These are phyloP conservation scores for Ceratina calcarata DNA, from an alignment of 1,140 invertebrate genomes.

Conservation along the genomic window DNA sequence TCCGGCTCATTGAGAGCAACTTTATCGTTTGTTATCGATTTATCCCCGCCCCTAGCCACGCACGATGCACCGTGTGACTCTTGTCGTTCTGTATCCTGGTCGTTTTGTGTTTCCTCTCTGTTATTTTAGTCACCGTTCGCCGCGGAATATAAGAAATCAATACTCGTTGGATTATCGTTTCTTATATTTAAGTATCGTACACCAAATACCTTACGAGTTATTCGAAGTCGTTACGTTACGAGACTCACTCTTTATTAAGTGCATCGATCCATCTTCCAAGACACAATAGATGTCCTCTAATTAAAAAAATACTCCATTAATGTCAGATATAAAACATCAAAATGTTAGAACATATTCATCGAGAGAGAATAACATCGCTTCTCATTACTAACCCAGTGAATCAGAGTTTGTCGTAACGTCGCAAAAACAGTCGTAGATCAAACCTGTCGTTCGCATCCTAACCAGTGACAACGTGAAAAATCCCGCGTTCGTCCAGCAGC, in stretches of 20 bases:
- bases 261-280: not conserved
- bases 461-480: not conserved
- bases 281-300: not conserved
- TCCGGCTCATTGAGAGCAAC: conserved; percentile 8
- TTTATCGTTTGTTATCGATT: conserved; percentile 31
- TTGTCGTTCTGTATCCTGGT: not conserved
- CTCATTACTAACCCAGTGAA: not conserved
- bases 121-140: conserved; percentile 3
- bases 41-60: too few relatives aligned
- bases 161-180: not conserved
- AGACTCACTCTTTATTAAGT: not conserved
- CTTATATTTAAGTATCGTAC: too few relatives aligned
- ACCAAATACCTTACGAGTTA: too few relatives aligned
- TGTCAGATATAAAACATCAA: too few relatives aligned
- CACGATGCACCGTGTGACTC: conserved; percentile 5
- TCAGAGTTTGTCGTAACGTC: too few relatives aligned
- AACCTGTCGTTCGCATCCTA: conserved; percentile 1
- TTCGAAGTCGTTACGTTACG: not conserved
- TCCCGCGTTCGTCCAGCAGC: not conserved
- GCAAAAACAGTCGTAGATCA: conserved; percentile 17
- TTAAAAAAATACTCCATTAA: too few relatives aligned
- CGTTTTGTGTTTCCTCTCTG: not conserved
- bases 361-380: not conserved
- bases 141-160: conserved; percentile 16
- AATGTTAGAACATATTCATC: not conserved